Base-by-base conservation (phyloP, 2,888 invertebrate genomes). In the Eilema depressum region DNA sequence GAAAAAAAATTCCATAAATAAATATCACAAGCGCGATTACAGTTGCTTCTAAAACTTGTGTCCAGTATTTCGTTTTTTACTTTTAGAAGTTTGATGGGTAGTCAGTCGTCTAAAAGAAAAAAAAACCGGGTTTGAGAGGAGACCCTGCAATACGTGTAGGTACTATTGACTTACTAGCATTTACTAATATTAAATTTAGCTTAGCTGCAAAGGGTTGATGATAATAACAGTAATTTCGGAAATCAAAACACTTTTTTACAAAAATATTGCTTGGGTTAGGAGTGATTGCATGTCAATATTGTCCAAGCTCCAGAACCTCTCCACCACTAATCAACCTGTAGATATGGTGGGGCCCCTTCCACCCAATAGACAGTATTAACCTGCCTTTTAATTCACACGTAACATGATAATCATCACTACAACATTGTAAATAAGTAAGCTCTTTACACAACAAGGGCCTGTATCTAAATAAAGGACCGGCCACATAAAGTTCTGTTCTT, bases 401-500 rank as follows among this genome's bases (percentile, higher is more conserved):
- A 3, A 25, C 11, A 66, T 20, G 10, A 57, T 33, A 57, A 33
- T 65, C 30, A 17, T 14, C 28, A 23, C n/a, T 26, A 56, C 64
- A 41, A 61, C 47, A 33, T 66, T 56, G 57, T 70, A 70, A 66
- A 70, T 66, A 70, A 66, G 23, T 14, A 37, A 41, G 60, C 23
- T 57, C 70, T 70, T 62, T 73, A 74, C 75, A 75, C 37, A 66
- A 37, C 76, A 77, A 28, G 65, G 20, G 23, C 41, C 66, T 68
- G 62, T 70, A 69, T 74, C 76, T 66, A 63, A 74, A 77, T 69
- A 74, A 76, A 69, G 57, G 68, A 73, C 20, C 59, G 74, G 53
- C 66, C 69, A 71, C 73, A 88, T 89, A 86, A 87, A 89, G 47
- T 66, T n/a, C 41, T 30, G 63, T 75, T 82, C 63, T 87, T 89